phyloP scores from a whole-genome alignment of 1,140 invertebrate species.

The Andrena cerasifolii region DNA sequence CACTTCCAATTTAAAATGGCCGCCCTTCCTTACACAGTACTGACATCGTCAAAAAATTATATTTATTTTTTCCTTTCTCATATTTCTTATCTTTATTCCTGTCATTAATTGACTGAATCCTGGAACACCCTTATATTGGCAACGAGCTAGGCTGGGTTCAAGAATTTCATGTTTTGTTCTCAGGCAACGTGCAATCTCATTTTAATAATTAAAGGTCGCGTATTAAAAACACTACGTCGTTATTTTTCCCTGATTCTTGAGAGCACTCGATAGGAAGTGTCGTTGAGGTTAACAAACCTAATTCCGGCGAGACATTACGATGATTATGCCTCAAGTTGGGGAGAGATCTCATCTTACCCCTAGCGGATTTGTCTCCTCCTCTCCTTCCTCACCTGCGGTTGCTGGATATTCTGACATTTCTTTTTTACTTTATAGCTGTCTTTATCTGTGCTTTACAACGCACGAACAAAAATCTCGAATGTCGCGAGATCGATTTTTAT shows the following conservation, averaged over 20 bases:
- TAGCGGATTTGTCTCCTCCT: conserved; percentile 36
- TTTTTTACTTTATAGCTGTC: background rate
- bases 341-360: conserved; percentile 15
- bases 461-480: background rate
- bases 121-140: too few relatives aligned
- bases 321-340: background rate
- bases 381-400: conserved; percentile 26
- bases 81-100: too few relatives aligned
- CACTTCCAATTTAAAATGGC: too few relatives aligned
- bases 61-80: too few relatives aligned
- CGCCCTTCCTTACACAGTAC: too few relatives aligned
- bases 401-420: conserved; percentile 15
- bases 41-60: too few relatives aligned
- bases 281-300: background rate
- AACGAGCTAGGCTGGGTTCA: too few relatives aligned
- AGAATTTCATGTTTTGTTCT: background rate
- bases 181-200: background rate
- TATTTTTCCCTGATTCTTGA: background rate
- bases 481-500: background rate
- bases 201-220: background rate
- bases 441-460: background rate
- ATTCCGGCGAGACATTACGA: background rate
- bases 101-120: too few relatives aligned
- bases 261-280: background rate
- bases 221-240: too few relatives aligned